Evolutionary conservation across 2,888 invertebrate species (phyloP).

Genomic region (Chrysolina americana): DNA sequence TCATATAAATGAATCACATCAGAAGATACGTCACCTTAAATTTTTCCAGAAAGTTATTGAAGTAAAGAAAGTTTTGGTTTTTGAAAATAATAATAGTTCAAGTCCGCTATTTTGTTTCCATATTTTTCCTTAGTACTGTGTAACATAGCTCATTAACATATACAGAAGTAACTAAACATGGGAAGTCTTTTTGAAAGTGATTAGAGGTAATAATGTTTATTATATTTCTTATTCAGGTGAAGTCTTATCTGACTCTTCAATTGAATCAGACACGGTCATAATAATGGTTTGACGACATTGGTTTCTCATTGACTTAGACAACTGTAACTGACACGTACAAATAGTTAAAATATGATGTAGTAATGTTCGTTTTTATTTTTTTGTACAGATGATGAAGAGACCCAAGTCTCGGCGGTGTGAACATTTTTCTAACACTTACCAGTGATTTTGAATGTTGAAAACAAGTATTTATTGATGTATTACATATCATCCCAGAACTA

Average conservation of each 20-base stretch:
- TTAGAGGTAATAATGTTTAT: constrained; percentile 6
- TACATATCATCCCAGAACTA: constrained; percentile 54
- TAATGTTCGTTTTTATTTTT: constrained; percentile 53
- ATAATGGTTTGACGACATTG: constrained; percentile 64
- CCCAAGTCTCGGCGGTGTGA: constrained; percentile 77
- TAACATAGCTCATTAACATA: constrained; percentile 24
- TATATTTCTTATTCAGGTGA: constrained; percentile 53
- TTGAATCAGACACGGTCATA: constrained; percentile 66
- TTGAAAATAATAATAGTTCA: no score
- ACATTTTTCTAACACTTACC: constrained; percentile 52
- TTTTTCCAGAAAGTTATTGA: no score
- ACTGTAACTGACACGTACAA: constrained; percentile 50
- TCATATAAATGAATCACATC: not conserved
- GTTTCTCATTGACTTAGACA: constrained; percentile 39
- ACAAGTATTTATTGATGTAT: constrained; percentile 55
- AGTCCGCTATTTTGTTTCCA: not conserved
- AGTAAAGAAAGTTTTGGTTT: no score
- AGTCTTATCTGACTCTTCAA: constrained; percentile 55
- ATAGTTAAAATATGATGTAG: constrained; percentile 28
- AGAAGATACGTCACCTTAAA: no score
- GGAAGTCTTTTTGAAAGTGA: not conserved
- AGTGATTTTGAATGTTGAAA: constrained; percentile 54
- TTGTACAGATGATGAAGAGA: constrained; percentile 77
- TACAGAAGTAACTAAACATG: constrained; percentile 24
- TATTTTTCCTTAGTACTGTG: constrained; percentile 22